phyloP scores from a whole-genome alignment of 2,888 invertebrate genomes.

The Desoria tigrina region DNA sequence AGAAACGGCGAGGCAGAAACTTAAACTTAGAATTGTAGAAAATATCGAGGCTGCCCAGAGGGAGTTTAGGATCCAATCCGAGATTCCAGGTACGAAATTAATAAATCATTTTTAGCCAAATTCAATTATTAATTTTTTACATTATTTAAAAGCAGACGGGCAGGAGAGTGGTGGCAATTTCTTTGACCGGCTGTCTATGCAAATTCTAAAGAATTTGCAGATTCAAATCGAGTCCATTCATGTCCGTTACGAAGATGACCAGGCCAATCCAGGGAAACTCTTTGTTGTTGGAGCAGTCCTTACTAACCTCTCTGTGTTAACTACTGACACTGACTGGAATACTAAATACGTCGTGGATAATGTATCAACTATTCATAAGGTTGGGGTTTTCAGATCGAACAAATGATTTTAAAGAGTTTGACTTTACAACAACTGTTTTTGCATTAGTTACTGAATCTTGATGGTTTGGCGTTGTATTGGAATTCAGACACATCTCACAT shows the following conservation, averaged over 20 bases:
- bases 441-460: conserved; percentile 71
- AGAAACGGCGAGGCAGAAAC: conserved; percentile 69
- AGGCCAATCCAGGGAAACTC: conserved; percentile 71
- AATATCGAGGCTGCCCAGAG: conserved; percentile 78
- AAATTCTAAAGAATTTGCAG: conserved; percentile 89
- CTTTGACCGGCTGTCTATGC: conserved; percentile 81
- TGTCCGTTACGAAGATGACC: conserved; percentile 84
- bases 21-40: conserved; percentile 75
- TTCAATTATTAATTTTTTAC: not conserved
- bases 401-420: conserved; percentile 19
- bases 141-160: not conserved
- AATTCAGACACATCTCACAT: conserved; percentile 65
- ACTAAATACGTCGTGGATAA: conserved; percentile 74
- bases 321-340: conserved; percentile 85
- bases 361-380: conserved; percentile 82
- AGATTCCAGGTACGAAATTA: not conserved
- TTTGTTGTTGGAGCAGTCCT: conserved; percentile 87
- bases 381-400: too few species aligned
- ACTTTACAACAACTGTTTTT: conserved; percentile 25
- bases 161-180: conserved; percentile 65
- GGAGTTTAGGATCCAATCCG: conserved; percentile 44
- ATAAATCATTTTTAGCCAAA: not conserved
- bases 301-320: conserved; percentile 79
- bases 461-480: conserved; percentile 84
- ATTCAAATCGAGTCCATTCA: conserved; percentile 84